Evolutionary conservation across 1,140 invertebrate genomes (phyloP).

Genomic region (Pteromalus puparum): DNA sequence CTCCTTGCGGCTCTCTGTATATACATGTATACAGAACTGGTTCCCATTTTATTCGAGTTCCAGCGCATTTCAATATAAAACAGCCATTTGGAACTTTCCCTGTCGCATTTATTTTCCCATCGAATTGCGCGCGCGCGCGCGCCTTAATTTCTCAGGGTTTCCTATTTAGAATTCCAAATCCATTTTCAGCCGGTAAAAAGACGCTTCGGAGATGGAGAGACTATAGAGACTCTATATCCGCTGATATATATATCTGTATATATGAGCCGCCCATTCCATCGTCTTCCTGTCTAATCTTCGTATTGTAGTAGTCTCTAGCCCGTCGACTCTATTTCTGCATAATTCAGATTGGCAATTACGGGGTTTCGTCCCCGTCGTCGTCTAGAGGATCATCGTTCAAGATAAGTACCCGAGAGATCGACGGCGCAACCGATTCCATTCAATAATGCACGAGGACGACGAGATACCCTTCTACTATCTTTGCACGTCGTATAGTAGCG

Average conservation of each 20-base stretch:
- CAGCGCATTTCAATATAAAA: not conserved
- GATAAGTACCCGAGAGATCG: conserved; percentile 10
- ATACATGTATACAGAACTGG: too few species aligned
- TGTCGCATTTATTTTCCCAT: not conserved
- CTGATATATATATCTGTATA: not conserved
- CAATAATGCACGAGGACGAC: not conserved
- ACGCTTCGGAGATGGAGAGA: not conserved
- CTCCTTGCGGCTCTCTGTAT: not conserved
- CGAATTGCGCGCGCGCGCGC: too few species aligned
- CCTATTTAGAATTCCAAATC: not conserved
- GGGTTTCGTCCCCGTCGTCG: conserved; percentile 16
- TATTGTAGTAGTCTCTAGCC: not conserved
- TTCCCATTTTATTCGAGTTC: not conserved
- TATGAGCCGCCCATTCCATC: not conserved
- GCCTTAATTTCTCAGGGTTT: not conserved
- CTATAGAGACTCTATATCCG: too few species aligned
- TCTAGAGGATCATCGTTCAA: conserved; percentile 10
- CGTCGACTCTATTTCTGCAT: conserved; percentile 27
- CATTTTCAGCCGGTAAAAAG: not conserved
- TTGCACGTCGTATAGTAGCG: too few species aligned
- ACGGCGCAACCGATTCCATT: not conserved
- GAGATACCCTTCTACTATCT: too few species aligned
- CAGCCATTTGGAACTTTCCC: not conserved
- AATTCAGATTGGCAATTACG: conserved; percentile 48
- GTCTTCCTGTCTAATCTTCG: conserved; percentile 39